A percentile compares a stretch with the other conserved stretches of the same genome.
These are phyloP conservation scores for Pleuronectes platessa DNA, from an alignment of 2,113 vertebrate species.

Conservation along the genomic window DNA sequence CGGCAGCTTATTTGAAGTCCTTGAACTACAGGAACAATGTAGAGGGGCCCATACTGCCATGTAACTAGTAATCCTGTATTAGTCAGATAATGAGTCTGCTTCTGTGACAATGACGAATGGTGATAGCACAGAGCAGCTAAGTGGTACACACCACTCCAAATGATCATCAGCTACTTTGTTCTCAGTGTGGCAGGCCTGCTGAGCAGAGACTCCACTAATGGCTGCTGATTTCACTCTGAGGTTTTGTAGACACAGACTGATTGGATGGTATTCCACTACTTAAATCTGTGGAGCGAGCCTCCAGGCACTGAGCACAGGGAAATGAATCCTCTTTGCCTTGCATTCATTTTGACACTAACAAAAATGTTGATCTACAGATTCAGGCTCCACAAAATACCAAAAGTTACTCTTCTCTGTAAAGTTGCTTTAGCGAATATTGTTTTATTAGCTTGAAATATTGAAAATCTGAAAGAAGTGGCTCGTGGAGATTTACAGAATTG, in stretches of 20 bases:
- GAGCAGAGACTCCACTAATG: conserved; percentile 5
- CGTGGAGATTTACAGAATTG: too few relatives aligned
- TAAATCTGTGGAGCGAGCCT: background rate
- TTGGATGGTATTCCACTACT: background rate
- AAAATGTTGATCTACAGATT: conserved; percentile 5
- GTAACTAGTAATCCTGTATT: conserved; percentile 14
- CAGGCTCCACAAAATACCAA: background rate
- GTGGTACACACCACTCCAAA: background rate
- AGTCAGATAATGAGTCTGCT: conserved; percentile 34
- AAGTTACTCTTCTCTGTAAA: background rate
- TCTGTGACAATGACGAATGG: conserved; percentile 28
- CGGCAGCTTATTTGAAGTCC: conserved; percentile 10
- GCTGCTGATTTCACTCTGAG: background rate
- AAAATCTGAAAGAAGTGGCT: background rate
- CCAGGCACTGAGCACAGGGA: too few relatives aligned
- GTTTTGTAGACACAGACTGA: background rate
- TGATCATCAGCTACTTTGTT: conserved; percentile 30
- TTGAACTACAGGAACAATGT: conserved; percentile 23
- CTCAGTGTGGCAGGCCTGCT: background rate
- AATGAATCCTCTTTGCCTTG: background rate
- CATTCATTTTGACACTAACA: background rate
- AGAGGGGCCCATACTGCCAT: conserved; percentile 21
- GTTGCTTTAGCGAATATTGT: background rate
- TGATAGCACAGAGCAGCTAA: conserved; percentile 19
- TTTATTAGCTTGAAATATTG: background rate